Conservation (phyloP, 1,140 invertebrate species). For the Nymphalis io region DNA sequence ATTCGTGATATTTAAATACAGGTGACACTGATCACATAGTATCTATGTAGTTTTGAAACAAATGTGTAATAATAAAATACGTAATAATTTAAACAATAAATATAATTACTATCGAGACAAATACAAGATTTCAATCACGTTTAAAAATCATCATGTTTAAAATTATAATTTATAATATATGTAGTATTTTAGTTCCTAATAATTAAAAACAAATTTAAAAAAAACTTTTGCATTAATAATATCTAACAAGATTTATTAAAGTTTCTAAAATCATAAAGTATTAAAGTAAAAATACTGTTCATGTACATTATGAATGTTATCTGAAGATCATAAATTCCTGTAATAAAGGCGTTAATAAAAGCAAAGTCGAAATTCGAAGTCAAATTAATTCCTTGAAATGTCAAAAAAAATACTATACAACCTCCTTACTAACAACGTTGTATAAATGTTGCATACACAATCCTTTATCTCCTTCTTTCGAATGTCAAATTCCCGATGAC, state of each 20-base stretch:
- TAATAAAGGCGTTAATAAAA: background rate
- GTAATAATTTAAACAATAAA: too few species aligned
- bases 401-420: too few species aligned
- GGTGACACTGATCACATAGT: too few species aligned
- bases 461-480: too few species aligned
- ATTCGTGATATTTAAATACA: too few species aligned
- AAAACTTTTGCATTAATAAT: slow-evolving; percentile 1
- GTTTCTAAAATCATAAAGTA: too few species aligned
- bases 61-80: background rate
- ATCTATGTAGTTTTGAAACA: background rate
- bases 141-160: background rate
- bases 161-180: background rate
- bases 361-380: background rate
- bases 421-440: too few species aligned
- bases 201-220: background rate
- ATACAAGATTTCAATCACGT: background rate
- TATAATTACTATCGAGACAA: background rate
- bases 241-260: background rate
- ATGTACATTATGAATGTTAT: background rate
- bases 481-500: too few species aligned
- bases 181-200: background rate
- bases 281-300: background rate
- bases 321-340: background rate
- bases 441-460: too few species aligned
- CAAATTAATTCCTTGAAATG: too few species aligned